These are phyloP conservation scores for Callyntrura guangdongensis DNA, from an alignment of 2,888 invertebrate genomes.

Conservation along the genomic window DNA sequence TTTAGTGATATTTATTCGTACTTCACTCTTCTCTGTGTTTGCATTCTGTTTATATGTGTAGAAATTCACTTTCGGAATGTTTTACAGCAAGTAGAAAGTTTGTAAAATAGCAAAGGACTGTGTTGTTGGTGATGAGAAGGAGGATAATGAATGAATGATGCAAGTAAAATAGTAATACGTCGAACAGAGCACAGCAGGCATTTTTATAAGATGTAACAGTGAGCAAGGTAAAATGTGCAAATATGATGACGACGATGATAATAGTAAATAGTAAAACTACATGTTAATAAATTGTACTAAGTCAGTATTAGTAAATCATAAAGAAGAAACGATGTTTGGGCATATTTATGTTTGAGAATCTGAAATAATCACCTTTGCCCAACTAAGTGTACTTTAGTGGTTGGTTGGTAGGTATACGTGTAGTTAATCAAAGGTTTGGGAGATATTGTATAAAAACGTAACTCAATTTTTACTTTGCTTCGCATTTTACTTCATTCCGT, in stretches of 20 bases:
- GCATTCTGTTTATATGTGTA: too few species aligned
- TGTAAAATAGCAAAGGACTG: too few species aligned
- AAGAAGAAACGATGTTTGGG: not conserved
- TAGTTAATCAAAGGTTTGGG: too few species aligned
- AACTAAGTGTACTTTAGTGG: not conserved
- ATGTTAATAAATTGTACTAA: not conserved
- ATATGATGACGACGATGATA: not conserved
- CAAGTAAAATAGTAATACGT: not conserved
- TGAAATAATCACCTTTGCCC: too few species aligned
- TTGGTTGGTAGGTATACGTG: too few species aligned
- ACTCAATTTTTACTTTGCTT: too few species aligned
- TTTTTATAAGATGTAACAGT: too few species aligned
- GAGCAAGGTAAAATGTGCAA: not conserved
- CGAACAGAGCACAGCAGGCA: too few species aligned
- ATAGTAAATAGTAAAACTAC: not conserved
- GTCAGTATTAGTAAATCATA: not conserved
- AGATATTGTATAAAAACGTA: too few species aligned
- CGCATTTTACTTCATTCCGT: too few species aligned
- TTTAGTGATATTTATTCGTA: too few species aligned
- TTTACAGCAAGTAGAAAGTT: conserved; percentile 52
- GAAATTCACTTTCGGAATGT: conserved; percentile 60
- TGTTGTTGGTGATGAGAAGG: not conserved
- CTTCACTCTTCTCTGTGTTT: too few species aligned
- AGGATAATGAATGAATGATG: conserved; percentile 20
- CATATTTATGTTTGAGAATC: not conserved